Evolutionary conservation across 2,888 invertebrate genomes (phyloP).

Genomic region (Venustoraphidia nigricollis): DNA sequence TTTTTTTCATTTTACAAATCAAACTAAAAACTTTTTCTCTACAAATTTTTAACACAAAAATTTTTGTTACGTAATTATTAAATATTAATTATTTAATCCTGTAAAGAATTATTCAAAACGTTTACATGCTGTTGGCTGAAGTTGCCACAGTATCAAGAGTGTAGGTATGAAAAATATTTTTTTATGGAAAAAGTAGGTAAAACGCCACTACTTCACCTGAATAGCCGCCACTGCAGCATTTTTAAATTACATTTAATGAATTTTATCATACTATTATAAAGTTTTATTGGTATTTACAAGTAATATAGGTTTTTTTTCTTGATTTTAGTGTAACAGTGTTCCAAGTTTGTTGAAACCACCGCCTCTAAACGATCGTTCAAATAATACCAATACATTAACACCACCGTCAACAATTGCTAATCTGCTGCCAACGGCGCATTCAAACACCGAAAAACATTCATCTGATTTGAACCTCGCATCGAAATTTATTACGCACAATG

Average conservation of each 20-base stretch:
- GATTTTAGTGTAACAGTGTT: conserved; percentile 39
- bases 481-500: conserved; percentile 27
- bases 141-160: no score
- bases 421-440: conserved; percentile 5
- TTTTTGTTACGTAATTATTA: no score
- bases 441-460: conserved; percentile 1
- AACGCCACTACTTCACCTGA: no score
- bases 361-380: conserved; percentile 1
- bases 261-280: not conserved
- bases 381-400: conserved; percentile 15
- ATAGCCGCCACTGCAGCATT: no score
- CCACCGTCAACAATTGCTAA: conserved; percentile 25
- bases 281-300: conserved; percentile 1
- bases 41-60: no score
- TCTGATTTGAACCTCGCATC: conserved; percentile 15
- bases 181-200: no score
- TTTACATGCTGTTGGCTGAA: no score
- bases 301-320: not conserved
- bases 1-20: no score
- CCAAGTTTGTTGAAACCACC: conserved; percentile 55
- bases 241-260: not conserved
- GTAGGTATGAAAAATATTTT: no score
- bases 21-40: no score
- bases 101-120: no score
- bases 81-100: no score